phyloP scores from a whole-genome alignment of 2,797 vertebrate genomes.

The Betta splendens region DNA sequence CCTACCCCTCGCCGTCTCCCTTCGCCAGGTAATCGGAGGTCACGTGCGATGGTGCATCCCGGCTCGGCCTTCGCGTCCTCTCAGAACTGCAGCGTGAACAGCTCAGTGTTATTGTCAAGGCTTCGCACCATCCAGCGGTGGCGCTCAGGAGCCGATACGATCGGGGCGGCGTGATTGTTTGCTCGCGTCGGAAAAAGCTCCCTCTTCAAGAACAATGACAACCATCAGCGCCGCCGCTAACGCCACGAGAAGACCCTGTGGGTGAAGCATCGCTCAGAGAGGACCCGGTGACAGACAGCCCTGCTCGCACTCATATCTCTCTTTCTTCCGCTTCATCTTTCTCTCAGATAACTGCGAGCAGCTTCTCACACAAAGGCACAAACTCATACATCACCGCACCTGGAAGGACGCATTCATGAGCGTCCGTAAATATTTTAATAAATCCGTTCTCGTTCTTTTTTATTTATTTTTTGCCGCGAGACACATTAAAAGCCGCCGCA shows the following conservation, averaged over 20 bases:
- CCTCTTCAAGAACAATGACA: constrained; percentile 51
- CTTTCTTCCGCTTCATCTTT: constrained; percentile 9
- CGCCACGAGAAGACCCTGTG: constrained; percentile 39
- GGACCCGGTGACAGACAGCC: constrained; percentile 32
- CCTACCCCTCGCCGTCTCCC: constrained; percentile 33
- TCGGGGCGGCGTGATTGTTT: constrained; percentile 36
- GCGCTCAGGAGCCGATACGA: constrained; percentile 24
- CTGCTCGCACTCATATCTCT: constrained; percentile 13
- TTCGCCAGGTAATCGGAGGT: constrained; percentile 59
- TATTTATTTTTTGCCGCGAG: constrained; percentile 3
- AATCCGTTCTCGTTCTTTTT: neutral
- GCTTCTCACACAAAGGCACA: constrained; percentile 7
- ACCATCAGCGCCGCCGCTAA: constrained; percentile 39
- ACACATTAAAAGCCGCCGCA: constrained; percentile 11
- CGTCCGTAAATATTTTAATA: constrained; percentile 19
- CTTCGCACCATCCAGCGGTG: constrained; percentile 21
- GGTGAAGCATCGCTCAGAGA: constrained; percentile 36
- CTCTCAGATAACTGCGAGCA: constrained; percentile 6
- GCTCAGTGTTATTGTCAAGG: constrained; percentile 1
- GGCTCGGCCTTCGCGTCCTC: constrained; percentile 14
- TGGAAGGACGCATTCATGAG: constrained; percentile 14
- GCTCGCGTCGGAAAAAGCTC: constrained; percentile 51
- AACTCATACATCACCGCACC: constrained; percentile 5
- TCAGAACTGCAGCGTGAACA: constrained; percentile 24
- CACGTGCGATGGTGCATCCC: constrained; percentile 40